A percentile compares a stretch with the other conserved stretches of the same genome.
Evolutionary conservation across 2,888 invertebrate genomes (phyloP).

Genomic region (Epirrhoe tristata): DNA sequence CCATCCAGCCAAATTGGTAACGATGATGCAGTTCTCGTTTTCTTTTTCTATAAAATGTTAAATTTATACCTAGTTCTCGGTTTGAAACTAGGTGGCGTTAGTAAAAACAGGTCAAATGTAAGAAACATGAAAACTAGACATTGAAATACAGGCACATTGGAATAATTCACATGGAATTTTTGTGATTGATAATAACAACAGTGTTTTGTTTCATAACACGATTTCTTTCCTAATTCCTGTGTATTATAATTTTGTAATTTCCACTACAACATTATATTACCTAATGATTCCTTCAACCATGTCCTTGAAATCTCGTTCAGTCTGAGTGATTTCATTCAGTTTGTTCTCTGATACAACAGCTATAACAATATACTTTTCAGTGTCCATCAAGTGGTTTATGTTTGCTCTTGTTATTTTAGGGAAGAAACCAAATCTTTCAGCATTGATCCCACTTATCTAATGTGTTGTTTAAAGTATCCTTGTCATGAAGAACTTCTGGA

Average conservation of each 20-base stretch:
- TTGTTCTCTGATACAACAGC: constrained; percentile 96
- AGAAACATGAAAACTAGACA: too few species aligned
- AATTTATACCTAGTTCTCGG: not conserved
- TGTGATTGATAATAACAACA: too few species aligned
- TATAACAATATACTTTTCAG: constrained; percentile 94
- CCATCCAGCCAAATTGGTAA: constrained; percentile 98
- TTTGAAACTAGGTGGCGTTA: not conserved
- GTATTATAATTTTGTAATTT: too few species aligned
- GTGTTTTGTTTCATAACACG: too few species aligned
- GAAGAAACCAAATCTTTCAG: constrained; percentile 95
- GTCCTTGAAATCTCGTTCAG: constrained; percentile 93
- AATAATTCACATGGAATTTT: not conserved
- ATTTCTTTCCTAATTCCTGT: too few species aligned
- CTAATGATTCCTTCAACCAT: constrained; percentile 93
- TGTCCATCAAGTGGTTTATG: constrained; percentile 92
- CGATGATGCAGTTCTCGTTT: constrained; percentile 91
- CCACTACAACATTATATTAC: constrained; percentile 45
- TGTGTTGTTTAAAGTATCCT: constrained; percentile 85
- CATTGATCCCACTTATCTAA: constrained; percentile 95
- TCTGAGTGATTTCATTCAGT: constrained; percentile 90
- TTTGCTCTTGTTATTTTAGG: constrained; percentile 94
- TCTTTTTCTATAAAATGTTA: constrained; percentile 60
- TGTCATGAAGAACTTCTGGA: constrained; percentile 60
- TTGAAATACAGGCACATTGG: not conserved
- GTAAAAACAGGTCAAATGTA: not conserved